Base-by-base conservation (phyloP, 1,140 invertebrate species). In the Batillaria attramentaria region DNA sequence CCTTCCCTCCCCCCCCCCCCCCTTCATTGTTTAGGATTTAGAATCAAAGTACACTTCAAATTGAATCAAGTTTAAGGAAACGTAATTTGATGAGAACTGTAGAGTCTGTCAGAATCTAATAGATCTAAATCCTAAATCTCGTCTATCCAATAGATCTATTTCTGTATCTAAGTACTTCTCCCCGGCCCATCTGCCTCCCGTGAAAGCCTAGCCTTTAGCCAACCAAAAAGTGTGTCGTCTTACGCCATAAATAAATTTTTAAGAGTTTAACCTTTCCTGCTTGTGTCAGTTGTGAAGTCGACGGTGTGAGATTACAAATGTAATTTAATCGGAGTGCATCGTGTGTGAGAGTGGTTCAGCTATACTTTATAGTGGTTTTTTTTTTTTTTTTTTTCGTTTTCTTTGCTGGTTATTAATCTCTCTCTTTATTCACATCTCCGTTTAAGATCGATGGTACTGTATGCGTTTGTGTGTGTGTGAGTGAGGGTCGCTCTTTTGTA, bases 281-380 rank as follows among this genome's bases (percentile, higher is more conserved):
- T 37, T 43, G 33, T 43, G 24, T 37, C 43, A 57, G 72, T 73
- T 73, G 16, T 73, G 54, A 31, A 60, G 54, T 73, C 16, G 31
- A n/a, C 13, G 35, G 28, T 50, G 46, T 31, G n/a, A 50, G 33
- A 73, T 20, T 24, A 73, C 31, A 50, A 43, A n/a, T 73, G 72
- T 72, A 72, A 72, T 41, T 72, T 72, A 46, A 50, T 69, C 42
- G 20, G 28, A 41, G 66, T 41, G 66, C 42, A 39, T 39, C 3
- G 66, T 69, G 62, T 37, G 66, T 39, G 66, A 39, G 31, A 41
- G 62, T 65, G 33, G n/a, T 13, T 33, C 37, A 13, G 57, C 1
- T 8, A 35, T 13, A 35, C 37, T 33, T 65, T 31, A 35, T 60
- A n/a, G 57, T n/a, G 24, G 57, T 60, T 60, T 20, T 60, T 65